These are phyloP conservation scores for Platynereis dumerilii DNA, from an alignment of 2,888 invertebrate species.

Conservation along the genomic window DNA sequence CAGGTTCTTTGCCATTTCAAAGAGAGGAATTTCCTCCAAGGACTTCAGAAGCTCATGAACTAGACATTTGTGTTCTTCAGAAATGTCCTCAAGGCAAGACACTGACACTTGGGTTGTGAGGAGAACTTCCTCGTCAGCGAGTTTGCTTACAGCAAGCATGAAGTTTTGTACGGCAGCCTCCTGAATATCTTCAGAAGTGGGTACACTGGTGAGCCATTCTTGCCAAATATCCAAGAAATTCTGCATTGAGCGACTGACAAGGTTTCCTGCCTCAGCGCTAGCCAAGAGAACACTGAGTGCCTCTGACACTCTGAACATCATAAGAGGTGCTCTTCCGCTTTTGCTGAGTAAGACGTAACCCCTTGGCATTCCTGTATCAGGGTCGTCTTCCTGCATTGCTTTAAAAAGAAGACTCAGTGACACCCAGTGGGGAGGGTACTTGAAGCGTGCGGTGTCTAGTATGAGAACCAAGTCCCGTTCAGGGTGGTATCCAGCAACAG, in stretches of 20 bases:
- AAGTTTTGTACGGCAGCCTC: conserved; percentile 8
- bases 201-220: conserved; percentile 1
- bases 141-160: neutral
- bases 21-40: conserved; percentile 31
- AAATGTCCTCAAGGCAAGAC: conserved; percentile 30
- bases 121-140: conserved; percentile 20
- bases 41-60: conserved; percentile 32
- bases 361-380: conserved; percentile 46
- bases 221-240: conserved; percentile 19
- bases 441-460: conserved; percentile 64
- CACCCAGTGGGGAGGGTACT: conserved; percentile 64
- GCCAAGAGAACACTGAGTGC: conserved; percentile 9
- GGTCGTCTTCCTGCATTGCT: conserved; percentile 57
- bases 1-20: conserved; percentile 26
- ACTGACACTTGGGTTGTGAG: conserved; percentile 39
- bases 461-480: conserved; percentile 56
- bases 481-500: conserved; percentile 61
- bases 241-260: neutral
- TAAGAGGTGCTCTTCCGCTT: conserved; percentile 28
- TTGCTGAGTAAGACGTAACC: conserved; percentile 32
- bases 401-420: conserved; percentile 49
- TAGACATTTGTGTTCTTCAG: conserved; percentile 33
- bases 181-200: neutral
- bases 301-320: conserved; percentile 26
- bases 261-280: neutral